Base-by-base conservation (phyloP, 2,888 invertebrate genomes). In the Drosophila macrospina region DNA sequence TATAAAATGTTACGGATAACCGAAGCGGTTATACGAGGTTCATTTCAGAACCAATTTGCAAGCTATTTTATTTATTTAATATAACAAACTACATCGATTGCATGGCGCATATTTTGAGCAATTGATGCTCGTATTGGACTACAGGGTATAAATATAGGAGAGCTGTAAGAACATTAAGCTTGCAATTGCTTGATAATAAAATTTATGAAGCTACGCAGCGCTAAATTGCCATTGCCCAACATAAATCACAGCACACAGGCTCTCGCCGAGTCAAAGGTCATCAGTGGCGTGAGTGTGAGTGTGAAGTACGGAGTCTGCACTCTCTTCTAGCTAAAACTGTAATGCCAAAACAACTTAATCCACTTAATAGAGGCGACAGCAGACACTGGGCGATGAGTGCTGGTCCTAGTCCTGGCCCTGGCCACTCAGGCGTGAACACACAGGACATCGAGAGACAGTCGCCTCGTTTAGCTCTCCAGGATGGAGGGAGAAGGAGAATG, bases 101-200 rank as follows among this genome's bases (percentile, higher is more conserved):
- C n/a, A n/a, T n/a, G n/a, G n/a, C n/a, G n/a, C n/a, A n/a, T n/a
- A n/a, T n/a, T 10, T 16, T 5, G 16, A 39, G 0, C 39, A 41
- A 2, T 20, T 5, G 39, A 41, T 20, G 5, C 5, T 5, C 11
- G 20, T 24, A 26, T 28, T 6, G 36, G 34, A 5, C 6, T 54
- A 55, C 56, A 55, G 57, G 56, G 51, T 57, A 70, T 45, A 26
- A 11, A 8, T 11, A 32, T 16, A 39, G 34, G 7, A 37, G 39
- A 7, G 30, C 11, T 55, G 10, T 68, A 24, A 26, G 37, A 16
- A 39, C 41, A 52, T 37, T 47, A 15, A 59, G 74, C 37, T 74
- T 64, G 81, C 82, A 82, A 86, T 86, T 84, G 87, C 81, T 68
- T 65, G 85, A 80, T 80, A 86, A 82, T 86, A 84, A 80, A 82